A percentile compares a stretch with the other conserved stretches of the same genome.
phyloP scores from a whole-genome alignment of 2,113 vertebrate species.

The Notothenia rossii region DNA sequence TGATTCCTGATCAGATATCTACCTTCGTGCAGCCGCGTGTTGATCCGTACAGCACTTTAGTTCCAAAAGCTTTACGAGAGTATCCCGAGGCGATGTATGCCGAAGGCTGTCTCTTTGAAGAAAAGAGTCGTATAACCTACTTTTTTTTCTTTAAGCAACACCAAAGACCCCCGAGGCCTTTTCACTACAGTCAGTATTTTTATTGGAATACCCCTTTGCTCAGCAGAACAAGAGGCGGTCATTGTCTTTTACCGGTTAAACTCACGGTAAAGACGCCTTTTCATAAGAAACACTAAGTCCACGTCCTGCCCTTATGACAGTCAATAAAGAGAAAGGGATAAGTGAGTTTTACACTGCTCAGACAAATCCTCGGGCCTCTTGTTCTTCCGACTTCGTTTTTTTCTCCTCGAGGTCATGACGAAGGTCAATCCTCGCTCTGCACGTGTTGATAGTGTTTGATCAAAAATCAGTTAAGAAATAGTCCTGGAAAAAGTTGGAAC shows the following conservation, averaged over 20 bases:
- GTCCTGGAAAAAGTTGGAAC: background rate
- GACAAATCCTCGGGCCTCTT: background rate
- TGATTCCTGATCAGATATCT: slow-evolving; percentile 27
- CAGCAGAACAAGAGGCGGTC: slow-evolving; percentile 35
- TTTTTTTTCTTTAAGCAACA: slow-evolving; percentile 12
- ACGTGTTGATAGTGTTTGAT: no score
- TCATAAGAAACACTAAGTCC: slow-evolving; percentile 16
- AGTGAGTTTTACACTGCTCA: slow-evolving; percentile 30
- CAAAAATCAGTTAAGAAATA: background rate
- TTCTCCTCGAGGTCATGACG: background rate
- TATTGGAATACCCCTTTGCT: slow-evolving; percentile 53
- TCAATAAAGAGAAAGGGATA: slow-evolving; percentile 17
- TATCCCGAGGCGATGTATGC: slow-evolving; percentile 38
- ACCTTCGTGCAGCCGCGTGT: slow-evolving; percentile 28
- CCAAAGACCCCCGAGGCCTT: slow-evolving; percentile 44
- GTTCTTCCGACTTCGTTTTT: slow-evolving; percentile 21
- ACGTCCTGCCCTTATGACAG: slow-evolving; percentile 25
- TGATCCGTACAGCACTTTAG: slow-evolving; percentile 7
- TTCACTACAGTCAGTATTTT: slow-evolving; percentile 56
- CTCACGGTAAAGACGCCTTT: slow-evolving; percentile 17
- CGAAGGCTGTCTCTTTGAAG: slow-evolving; percentile 57
- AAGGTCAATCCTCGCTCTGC: no score
- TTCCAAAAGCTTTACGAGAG: slow-evolving; percentile 53
- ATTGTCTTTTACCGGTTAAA: slow-evolving; percentile 41
- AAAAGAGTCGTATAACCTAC: slow-evolving; percentile 32